Evolutionary conservation across 2,888 invertebrate genomes (phyloP).

Genomic region (Mythimna ferrago): DNA sequence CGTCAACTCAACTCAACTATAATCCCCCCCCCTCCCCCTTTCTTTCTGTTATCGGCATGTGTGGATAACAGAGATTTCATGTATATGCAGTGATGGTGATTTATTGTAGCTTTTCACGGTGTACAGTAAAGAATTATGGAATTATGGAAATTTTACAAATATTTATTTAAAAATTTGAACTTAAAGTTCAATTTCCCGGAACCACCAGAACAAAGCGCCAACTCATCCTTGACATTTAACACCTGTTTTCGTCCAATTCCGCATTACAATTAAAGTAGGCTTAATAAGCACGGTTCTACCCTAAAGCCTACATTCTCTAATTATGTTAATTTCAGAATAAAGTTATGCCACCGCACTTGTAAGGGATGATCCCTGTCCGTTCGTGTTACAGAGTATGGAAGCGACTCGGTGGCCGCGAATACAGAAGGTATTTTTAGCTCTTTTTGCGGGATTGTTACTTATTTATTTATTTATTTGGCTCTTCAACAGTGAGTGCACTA

Average conservation of each 20-base stretch:
- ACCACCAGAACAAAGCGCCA: conserved; percentile 16
- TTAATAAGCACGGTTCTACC: conserved; percentile 74
- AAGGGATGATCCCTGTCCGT: conserved; percentile 78
- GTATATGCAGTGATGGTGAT: too few relatives aligned
- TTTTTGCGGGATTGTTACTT: neutral
- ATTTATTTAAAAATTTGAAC: neutral
- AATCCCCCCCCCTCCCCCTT: too few relatives aligned
- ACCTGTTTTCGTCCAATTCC: conserved; percentile 76
- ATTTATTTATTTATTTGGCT: too few relatives aligned
- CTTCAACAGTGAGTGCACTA: too few relatives aligned
- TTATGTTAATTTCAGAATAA: conserved; percentile 89
- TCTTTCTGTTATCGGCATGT: too few relatives aligned
- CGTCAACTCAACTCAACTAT: too few relatives aligned
- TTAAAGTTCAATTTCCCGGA: neutral
- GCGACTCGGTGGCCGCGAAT: too few relatives aligned
- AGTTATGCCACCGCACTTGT: conserved; percentile 86
- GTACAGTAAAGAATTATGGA: too few relatives aligned
- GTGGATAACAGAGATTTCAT: too few relatives aligned
- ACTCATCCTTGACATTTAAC: conserved; percentile 69
- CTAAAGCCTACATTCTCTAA: conserved; percentile 80
- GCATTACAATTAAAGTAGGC: conserved; percentile 71
- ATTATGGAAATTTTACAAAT: neutral
- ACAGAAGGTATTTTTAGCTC: neutral
- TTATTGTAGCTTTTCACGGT: too few relatives aligned
- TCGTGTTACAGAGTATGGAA: conserved; percentile 43